Evolutionary conservation across 2,113 vertebrate species (phyloP), one percentile per base, ranked within the genome.

Genomic region (Solea solea): DNA sequence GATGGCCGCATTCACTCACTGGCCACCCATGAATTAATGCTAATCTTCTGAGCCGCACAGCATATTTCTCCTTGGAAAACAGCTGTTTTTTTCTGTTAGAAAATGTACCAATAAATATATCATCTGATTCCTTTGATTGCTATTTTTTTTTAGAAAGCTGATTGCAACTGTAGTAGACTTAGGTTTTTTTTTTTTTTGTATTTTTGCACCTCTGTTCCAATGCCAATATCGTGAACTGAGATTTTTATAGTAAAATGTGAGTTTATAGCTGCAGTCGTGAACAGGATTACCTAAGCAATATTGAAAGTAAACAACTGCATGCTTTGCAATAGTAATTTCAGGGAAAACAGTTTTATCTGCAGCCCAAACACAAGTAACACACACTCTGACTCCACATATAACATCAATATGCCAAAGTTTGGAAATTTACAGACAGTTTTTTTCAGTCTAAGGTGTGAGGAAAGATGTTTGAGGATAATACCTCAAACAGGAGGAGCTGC

Each of bases 381-480:
- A 40, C 46, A 39, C 13, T 67, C 4, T 70, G 49, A 77, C 13
- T 16, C 40, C 71, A 34, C 63, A 67, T 78, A 76, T 51, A 34
- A 34, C 40, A n/a, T 55, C 16, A 28, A 8, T 40, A 28, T 1
- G 13, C 62, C 10, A 10, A 81, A 71, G 61, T 58, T 67, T 68
- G 56, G 52, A 65, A 68, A 81, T 71, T 28, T 80, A 62, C 63
- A 75, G 74, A 71, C 42, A 28, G 55, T 58, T 14, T 74, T 72
- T 63, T 63, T 72, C 42, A 57, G 16, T 73, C 9, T 16, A 57
- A 55, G 50, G 65, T 72, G 56, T 72, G 54, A 64, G 42, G 51
- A 55, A 62, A 63, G 76, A 77, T 72, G 64, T 52, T 56, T 72
- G 61, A 60, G 58, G 72, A 76, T 81, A 76, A 77, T 75, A 64